Evolutionary conservation across 2,888 invertebrate species (phyloP).

Genomic region (Cyclophora albipunctata): DNA sequence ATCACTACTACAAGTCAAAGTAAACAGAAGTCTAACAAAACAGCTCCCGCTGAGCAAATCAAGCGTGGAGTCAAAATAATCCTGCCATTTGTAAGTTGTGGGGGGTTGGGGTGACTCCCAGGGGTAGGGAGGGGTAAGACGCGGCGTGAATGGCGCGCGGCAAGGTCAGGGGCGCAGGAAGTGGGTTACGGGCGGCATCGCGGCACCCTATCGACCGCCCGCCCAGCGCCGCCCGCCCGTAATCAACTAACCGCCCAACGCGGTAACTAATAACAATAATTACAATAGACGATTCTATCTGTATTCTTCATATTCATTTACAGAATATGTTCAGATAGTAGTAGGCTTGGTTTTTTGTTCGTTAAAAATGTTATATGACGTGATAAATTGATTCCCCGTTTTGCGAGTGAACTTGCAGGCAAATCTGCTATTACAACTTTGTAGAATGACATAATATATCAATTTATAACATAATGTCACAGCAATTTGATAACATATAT

Average conservation of each 20-base stretch:
- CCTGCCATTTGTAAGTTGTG: conserved; percentile 43
- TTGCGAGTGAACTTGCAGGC: no score
- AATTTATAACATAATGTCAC: no score
- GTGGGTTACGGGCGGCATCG: conserved; percentile 73
- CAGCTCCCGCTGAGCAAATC: conserved; percentile 27
- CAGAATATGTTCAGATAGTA: no score
- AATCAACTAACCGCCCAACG: neutral
- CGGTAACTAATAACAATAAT: conserved; percentile 14
- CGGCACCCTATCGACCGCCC: conserved; percentile 54
- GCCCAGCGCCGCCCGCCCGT: conserved; percentile 8
- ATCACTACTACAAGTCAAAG: conserved; percentile 14
- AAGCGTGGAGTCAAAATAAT: conserved; percentile 44
- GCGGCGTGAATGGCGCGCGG: conserved; percentile 66
- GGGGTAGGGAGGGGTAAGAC: conserved; percentile 34
- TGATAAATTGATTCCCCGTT: no score
- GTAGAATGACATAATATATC: no score
- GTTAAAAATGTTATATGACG: no score
- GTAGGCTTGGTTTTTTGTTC: no score
- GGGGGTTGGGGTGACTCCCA: conserved; percentile 23
- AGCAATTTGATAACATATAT: no score
- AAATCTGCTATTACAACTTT: no score
- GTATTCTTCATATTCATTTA: neutral
- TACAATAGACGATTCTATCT: neutral
- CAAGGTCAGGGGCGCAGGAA: conserved; percentile 74
- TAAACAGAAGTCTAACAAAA: conserved; percentile 29